phyloP scores from a whole-genome alignment of 2,113 vertebrate species.

The Brachyhypopomus occidentalis region DNA sequence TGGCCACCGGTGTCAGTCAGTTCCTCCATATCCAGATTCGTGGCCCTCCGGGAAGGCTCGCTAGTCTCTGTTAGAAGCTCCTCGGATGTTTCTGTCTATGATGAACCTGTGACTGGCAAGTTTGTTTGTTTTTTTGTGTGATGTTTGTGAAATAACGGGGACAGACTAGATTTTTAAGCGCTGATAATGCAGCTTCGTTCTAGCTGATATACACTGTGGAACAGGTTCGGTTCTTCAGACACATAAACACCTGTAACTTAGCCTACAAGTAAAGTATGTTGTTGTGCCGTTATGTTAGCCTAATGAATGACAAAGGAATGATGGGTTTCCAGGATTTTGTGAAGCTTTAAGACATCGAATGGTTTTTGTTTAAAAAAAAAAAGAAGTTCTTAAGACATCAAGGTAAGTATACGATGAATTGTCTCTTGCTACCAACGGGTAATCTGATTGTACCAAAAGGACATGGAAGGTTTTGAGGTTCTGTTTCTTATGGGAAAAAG shows the following conservation, averaged over 20 bases:
- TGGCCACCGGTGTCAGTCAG: slow-evolving; percentile 41
- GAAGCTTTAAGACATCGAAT: not conserved
- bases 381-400: not conserved
- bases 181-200: too few relatives aligned
- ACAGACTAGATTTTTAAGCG: too few relatives aligned
- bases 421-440: not conserved
- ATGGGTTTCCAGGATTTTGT: not conserved
- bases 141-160: too few relatives aligned
- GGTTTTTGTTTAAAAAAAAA: not conserved
- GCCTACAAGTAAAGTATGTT: not conserved
- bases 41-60: not conserved
- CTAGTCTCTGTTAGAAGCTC: not conserved
- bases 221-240: not conserved
- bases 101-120: too few relatives aligned
- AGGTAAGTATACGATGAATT: not conserved
- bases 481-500: too few relatives aligned
- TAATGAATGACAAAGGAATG: not conserved
- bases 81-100: not conserved
- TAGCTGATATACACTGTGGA: too few relatives aligned
- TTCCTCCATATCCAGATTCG: slow-evolving; percentile 22
- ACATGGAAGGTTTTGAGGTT: too few relatives aligned
- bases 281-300: not conserved
- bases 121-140: too few relatives aligned
- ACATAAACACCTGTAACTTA: not conserved
- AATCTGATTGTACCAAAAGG: too few relatives aligned